phyloP scores from a whole-genome alignment of 2,888 invertebrate genomes.

The Oxyscelio sp. region DNA sequence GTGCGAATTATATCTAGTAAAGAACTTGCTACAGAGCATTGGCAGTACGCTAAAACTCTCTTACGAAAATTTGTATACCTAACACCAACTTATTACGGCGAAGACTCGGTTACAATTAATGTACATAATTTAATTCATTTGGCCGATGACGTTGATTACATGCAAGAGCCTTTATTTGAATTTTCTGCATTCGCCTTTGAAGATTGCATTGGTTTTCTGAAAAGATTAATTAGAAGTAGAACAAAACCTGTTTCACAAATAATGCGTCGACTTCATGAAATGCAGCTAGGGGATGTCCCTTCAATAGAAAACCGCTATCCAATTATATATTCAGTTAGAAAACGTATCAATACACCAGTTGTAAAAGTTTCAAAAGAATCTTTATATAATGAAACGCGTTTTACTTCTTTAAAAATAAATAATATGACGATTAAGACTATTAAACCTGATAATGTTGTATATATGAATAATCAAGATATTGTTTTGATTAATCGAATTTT shows the following conservation, averaged over 20 bases:
- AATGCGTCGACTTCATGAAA: slow-evolving; percentile 21
- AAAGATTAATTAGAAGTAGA: slow-evolving; percentile 45
- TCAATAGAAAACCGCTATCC: slow-evolving; percentile 15
- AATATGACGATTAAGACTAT: slow-evolving; percentile 2
- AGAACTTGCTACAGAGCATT: slow-evolving; percentile 28
- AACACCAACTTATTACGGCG: slow-evolving; percentile 70
- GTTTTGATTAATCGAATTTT: slow-evolving; percentile 11
- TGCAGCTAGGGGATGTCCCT: slow-evolving; percentile 4
- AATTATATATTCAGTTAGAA: slow-evolving; percentile 8
- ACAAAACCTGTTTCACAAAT: slow-evolving; percentile 47
- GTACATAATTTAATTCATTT: slow-evolving; percentile 70
- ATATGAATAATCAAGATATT: slow-evolving; percentile 8
- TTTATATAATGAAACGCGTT: neutral
- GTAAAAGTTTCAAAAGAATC: slow-evolving; percentile 10
- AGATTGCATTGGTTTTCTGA: slow-evolving; percentile 71
- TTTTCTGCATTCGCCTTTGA: slow-evolving; percentile 73
- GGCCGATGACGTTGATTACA: slow-evolving; percentile 69
- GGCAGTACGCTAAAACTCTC: slow-evolving; percentile 52
- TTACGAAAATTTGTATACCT: slow-evolving; percentile 60
- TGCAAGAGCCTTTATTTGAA: slow-evolving; percentile 53
- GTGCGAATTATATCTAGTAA: slow-evolving; percentile 54
- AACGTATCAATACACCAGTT: slow-evolving; percentile 1
- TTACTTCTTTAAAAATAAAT: neutral
- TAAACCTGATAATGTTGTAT: slow-evolving; percentile 6
- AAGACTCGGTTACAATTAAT: slow-evolving; percentile 63